Evolutionary conservation across 2,797 vertebrate genomes (phyloP).

Genomic region (Valencia hispanica): DNA sequence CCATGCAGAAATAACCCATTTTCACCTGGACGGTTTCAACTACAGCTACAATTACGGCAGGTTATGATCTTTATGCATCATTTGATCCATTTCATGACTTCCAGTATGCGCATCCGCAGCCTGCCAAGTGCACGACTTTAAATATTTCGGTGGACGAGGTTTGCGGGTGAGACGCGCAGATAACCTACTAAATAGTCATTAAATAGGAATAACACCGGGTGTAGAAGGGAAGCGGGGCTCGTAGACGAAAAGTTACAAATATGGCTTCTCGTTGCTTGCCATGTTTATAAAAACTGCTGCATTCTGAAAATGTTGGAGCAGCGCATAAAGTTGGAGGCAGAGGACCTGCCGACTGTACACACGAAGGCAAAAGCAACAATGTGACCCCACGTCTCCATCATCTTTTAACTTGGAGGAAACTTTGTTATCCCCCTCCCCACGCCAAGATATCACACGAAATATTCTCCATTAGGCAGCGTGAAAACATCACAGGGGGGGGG

Average conservation of each 20-base stretch:
- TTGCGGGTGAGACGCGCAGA: conserved; percentile 17
- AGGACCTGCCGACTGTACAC: conserved; percentile 41
- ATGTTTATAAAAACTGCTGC: conserved; percentile 77
- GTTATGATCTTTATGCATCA: conserved; percentile 49
- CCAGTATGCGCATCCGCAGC: conserved; percentile 55
- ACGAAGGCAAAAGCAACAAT: conserved; percentile 30
- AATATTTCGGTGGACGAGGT: background rate
- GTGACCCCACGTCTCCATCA: conserved; percentile 45
- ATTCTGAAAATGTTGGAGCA: conserved; percentile 52
- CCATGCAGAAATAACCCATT: conserved; percentile 17
- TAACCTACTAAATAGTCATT: too few relatives aligned
- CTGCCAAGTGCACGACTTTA: conserved; percentile 48
- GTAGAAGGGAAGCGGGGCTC: conserved; percentile 68
- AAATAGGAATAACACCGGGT: background rate
- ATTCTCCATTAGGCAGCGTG: conserved; percentile 71
- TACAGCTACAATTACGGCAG: background rate
- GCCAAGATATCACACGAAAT: conserved; percentile 67
- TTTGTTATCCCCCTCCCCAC: conserved; percentile 67
- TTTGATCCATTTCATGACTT: conserved; percentile 59
- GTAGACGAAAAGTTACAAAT: conserved; percentile 94
- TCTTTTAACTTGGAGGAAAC: conserved; percentile 74
- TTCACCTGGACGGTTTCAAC: background rate
- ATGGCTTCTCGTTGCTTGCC: conserved; percentile 84
- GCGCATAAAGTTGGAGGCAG: conserved; percentile 63
- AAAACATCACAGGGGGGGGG: conserved; percentile 26